Evolutionary conservation across 2,113 vertebrate genomes (phyloP).

Genomic region (Eudorcas thomsonii): DNA sequence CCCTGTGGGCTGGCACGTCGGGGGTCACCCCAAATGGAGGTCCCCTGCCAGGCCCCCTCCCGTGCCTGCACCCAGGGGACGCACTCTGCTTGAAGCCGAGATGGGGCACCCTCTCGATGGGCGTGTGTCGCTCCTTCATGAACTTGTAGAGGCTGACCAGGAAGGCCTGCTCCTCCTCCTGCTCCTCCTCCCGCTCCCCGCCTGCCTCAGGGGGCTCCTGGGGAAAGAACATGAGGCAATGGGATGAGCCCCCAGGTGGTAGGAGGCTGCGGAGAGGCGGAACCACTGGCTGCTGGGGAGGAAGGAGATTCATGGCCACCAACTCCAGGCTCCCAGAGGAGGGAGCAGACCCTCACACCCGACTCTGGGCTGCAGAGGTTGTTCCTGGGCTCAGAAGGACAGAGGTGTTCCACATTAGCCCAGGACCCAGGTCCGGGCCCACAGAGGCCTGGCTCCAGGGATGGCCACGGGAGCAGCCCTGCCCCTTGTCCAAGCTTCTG

Average conservation of each 20-base stretch:
- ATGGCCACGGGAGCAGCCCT: fast-evolving
- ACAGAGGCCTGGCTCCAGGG: not conserved
- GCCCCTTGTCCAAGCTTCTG: not conserved
- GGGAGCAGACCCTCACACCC: not conserved
- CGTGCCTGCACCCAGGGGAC: conserved; percentile 65
- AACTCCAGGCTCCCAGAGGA: not conserved
- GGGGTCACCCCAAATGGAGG: not conserved
- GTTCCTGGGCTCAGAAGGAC: not conserved
- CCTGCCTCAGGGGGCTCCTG: conserved; percentile 67
- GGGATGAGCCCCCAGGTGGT: not conserved
- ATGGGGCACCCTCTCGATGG: conserved; percentile 96
- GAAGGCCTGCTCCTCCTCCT: conserved; percentile 91
- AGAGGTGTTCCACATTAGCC: not conserved
- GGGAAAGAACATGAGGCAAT: conserved; percentile 33
- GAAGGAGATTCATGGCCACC: not conserved
- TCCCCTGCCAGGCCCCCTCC: not conserved
- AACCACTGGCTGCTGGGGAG: not conserved
- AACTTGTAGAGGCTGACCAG: conserved; percentile 89
- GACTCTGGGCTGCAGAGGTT: not conserved
- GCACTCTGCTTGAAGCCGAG: conserved; percentile 97
- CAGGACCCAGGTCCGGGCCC: not conserved
- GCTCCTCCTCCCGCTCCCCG: conserved; percentile 84
- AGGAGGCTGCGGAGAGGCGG: not conserved
- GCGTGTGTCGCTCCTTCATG: conserved; percentile 92
- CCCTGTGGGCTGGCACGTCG: not conserved